A percentile compares a stretch with the other conserved stretches of the same genome.
Evolutionary conservation across 1,140 invertebrate species (phyloP).

Genomic region (Trichomalopsis sarcophagae): DNA sequence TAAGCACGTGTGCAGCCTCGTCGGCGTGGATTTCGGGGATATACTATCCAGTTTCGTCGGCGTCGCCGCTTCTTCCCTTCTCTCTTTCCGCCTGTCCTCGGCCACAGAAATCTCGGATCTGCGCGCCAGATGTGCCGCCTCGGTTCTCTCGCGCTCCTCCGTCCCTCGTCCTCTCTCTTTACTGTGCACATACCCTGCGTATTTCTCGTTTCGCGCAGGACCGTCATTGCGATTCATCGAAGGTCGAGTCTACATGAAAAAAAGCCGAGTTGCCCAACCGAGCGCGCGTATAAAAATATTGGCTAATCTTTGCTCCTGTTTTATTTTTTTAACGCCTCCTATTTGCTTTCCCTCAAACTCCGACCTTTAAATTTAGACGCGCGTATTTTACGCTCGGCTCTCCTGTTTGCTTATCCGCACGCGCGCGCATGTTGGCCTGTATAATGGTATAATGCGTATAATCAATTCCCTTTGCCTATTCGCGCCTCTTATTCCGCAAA

Average conservation of each 20-base stretch:
- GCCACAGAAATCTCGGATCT: conserved; percentile 51
- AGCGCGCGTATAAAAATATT: not conserved
- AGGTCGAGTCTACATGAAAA: too few relatives aligned
- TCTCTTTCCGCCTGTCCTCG: conserved; percentile 6
- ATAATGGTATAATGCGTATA: not conserved
- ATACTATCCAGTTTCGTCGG: not conserved
- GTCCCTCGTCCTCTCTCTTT: not conserved
- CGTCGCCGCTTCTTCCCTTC: not conserved
- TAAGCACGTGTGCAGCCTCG: not conserved
- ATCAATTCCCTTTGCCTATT: not conserved
- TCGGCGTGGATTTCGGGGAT: not conserved
- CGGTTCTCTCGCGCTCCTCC: not conserved
- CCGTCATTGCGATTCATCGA: too few relatives aligned
- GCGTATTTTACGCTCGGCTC: not conserved
- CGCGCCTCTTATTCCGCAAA: too few relatives aligned
- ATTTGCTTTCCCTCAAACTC: conserved; percentile 20
- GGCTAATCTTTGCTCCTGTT: not conserved
- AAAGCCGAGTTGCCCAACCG: not conserved
- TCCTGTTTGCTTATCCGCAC: conserved; percentile 22
- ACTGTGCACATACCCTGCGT: too few relatives aligned
- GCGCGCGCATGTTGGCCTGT: not conserved
- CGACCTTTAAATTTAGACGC: conserved; percentile 32
- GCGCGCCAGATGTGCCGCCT: conserved; percentile 54
- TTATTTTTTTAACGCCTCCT: conserved; percentile 33
- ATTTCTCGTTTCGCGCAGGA: too few relatives aligned